Evolutionary conservation across 2,113 vertebrate genomes (phyloP).

Genomic region (Xenopus tropicalis): DNA sequence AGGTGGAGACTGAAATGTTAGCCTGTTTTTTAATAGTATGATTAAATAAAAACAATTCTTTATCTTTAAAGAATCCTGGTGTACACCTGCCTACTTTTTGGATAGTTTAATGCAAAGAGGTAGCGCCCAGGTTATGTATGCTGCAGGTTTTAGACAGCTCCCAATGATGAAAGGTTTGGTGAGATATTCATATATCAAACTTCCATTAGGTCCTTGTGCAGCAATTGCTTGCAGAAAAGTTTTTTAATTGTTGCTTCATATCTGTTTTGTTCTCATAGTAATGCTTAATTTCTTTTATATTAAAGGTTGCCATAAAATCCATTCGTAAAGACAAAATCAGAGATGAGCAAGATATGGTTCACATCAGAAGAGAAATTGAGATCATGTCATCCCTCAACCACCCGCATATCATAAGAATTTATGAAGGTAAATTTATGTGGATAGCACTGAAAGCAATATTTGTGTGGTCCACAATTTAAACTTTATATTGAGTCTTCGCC

Average conservation of each 20-base stretch:
- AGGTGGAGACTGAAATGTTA: no score
- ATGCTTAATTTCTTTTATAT: slow-evolving; percentile 71
- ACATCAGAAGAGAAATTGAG: slow-evolving; percentile 97
- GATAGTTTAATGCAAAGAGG: no score
- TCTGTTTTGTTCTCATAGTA: slow-evolving; percentile 67
- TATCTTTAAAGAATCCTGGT: no score
- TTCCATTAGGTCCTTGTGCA: not conserved
- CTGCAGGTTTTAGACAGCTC: no score
- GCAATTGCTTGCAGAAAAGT: not conserved
- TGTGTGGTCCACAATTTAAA: slow-evolving; percentile 53
- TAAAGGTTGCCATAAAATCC: slow-evolving; percentile 98
- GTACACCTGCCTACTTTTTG: no score
- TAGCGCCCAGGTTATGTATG: no score
- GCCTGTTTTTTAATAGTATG: no score
- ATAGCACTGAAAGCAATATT: slow-evolving; percentile 49
- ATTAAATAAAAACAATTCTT: no score
- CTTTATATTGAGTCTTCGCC: slow-evolving; percentile 38
- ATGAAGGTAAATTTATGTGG: slow-evolving; percentile 78
- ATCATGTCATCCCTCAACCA: slow-evolving; percentile 98
- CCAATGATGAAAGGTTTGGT: no score
- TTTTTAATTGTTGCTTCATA: slow-evolving; percentile 60
- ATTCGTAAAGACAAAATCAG: slow-evolving; percentile 99
- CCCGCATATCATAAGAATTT: slow-evolving; percentile 98
- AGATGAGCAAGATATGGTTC: slow-evolving; percentile 98
- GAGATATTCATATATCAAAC: no score